These are phyloP conservation scores for Drosophila tanythrix DNA, from an alignment of 2,888 invertebrate species.

Conservation along the genomic window DNA sequence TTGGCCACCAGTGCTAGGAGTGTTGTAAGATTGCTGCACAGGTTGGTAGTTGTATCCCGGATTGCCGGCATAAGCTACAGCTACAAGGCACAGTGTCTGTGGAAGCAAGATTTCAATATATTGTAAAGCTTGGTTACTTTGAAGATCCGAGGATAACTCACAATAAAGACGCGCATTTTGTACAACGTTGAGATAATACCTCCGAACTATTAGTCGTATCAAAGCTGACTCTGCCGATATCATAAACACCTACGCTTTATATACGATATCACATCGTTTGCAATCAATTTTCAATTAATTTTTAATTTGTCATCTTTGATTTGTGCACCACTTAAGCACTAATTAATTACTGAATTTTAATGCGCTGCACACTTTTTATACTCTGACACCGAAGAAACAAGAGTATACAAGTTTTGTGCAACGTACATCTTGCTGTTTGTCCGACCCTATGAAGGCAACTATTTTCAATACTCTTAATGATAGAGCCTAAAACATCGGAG, in stretches of 20 bases:
- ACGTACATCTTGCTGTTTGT: background rate
- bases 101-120: background rate
- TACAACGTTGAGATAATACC: constrained; percentile 43
- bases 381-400: background rate
- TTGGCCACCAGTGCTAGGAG: constrained; percentile 40
- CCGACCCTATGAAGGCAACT: background rate
- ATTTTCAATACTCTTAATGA: background rate
- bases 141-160: constrained; percentile 44
- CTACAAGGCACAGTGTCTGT: constrained; percentile 66
- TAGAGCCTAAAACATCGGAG: background rate
- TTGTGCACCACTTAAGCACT: constrained; percentile 54
- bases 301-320: constrained; percentile 34
- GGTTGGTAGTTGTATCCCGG: constrained; percentile 77
- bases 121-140: background rate
- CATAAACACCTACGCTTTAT: constrained; percentile 65
- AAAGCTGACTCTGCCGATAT: constrained; percentile 53
- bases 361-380: constrained; percentile 25
- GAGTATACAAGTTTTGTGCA: background rate
- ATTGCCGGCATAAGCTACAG: constrained; percentile 63
- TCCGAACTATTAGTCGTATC: constrained; percentile 47
- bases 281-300: constrained; percentile 39
- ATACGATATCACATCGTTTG: constrained; percentile 38
- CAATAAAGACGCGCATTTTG: constrained; percentile 75
- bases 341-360: constrained; percentile 32
- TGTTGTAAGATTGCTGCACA: constrained; percentile 54